Evolutionary conservation across 2,113 vertebrate species (phyloP).

Genomic region (Ancistrus triradiatus): DNA sequence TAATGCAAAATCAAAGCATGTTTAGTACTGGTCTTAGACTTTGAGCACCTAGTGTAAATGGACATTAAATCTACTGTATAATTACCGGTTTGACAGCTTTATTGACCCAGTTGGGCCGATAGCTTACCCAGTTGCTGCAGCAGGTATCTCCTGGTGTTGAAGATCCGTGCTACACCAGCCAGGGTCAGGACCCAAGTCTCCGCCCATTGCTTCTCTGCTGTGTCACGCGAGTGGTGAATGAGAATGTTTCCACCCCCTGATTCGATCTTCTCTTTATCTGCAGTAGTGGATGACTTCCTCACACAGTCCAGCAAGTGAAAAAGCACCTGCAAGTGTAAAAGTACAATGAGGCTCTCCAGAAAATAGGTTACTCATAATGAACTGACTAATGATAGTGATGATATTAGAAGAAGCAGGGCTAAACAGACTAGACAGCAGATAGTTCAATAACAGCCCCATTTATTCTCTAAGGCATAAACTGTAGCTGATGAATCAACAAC

Average conservation of each 20-base stretch:
- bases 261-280: constrained; percentile 98
- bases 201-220: constrained; percentile 98
- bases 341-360: too few relatives aligned
- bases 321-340: constrained; percentile 82
- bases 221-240: constrained; percentile 97
- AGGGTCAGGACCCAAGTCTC: constrained; percentile 97
- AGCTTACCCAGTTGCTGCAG: constrained; percentile 87
- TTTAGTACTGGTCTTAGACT: too few relatives aligned
- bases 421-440: neutral
- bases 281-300: constrained; percentile 90
- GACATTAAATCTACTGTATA: too few relatives aligned
- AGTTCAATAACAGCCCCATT: too few relatives aligned
- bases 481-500: neutral
- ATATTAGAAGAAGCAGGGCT: too few relatives aligned
- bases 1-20: too few relatives aligned
- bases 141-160: constrained; percentile 92
- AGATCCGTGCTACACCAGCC: constrained; percentile 94
- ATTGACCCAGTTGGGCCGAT: too few relatives aligned
- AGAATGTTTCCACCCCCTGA: constrained; percentile 98
- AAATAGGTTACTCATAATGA: too few relatives aligned
- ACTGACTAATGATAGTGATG: too few relatives aligned
- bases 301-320: constrained; percentile 91
- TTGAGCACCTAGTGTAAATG: too few relatives aligned
- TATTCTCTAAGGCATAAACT: too few relatives aligned
- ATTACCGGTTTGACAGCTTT: too few relatives aligned